Percentiles rank a stretch among this genome's conserved stretches.
Evolutionary conservation across 2,113 vertebrate species (phyloP).

Genomic region (Prionailurus bengalensis): DNA sequence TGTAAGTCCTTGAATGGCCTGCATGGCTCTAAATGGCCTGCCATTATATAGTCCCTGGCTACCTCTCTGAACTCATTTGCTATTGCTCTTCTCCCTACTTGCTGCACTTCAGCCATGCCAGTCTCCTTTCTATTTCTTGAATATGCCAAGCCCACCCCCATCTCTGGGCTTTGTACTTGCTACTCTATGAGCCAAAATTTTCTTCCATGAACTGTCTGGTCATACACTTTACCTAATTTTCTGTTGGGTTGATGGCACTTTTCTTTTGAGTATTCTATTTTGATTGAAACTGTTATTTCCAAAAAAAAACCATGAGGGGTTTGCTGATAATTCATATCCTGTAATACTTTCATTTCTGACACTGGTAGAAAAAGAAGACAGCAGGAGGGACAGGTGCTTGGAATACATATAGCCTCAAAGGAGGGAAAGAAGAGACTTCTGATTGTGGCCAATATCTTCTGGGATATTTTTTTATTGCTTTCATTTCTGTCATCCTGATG

Average conservation of each 20-base stretch:
- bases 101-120: background rate
- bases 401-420: background rate
- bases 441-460: background rate
- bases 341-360: background rate
- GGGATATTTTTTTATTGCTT: background rate
- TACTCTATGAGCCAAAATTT: background rate
- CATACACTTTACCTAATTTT: background rate
- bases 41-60: background rate
- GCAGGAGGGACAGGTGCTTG: background rate
- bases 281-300: slow-evolving; percentile 18
- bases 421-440: background rate
- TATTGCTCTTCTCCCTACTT: background rate
- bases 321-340: background rate
- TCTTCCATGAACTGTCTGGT: background rate
- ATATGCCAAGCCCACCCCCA: background rate
- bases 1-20: background rate
- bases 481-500: background rate
- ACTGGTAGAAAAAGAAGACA: background rate
- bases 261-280: slow-evolving; percentile 38
- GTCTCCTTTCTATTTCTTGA: slow-evolving; percentile 1
- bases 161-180: background rate
- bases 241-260: background rate
- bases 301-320: background rate
- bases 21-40: background rate
- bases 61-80: slow-evolving; percentile 55